Base-by-base conservation (phyloP, 2,797 vertebrate genomes). In the Anas bahamensis region DNA sequence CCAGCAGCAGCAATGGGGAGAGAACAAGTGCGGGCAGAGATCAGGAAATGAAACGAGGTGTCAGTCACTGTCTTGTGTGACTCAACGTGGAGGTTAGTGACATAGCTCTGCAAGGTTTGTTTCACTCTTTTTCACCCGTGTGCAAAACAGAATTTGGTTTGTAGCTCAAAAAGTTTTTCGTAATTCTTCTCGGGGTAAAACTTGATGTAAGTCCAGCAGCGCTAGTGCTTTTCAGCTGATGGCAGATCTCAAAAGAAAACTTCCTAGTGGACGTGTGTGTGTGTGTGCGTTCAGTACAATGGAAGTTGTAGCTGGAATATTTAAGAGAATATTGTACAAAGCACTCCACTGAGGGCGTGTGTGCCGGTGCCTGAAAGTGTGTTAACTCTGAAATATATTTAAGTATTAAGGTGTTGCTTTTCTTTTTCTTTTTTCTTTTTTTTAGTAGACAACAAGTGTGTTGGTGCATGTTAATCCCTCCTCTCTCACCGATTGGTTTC, bases 221-320 rank as follows among this genome's bases (percentile, higher is more conserved):
- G 8, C 29, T 28, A 3, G 18, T 56, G 77, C 63, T 76, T 69
- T 59, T 75, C 69, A 86, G 26, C 23, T 59, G 16, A 31, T 50
- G 29, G 41, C 71, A 80, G 28, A 68, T 71, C 57, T 76, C 73
- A 48, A 0, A 42, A 57, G 64, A 23, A 76, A 16, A 5, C 55
- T 60, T 76, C 63, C 46, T 23, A 17, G 29, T 26, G 26, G 33
- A 8, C 0, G 9, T 13, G 15, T 13, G 1, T 23, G 1, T 23
- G 1, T 57, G 16, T 35, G 53, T 21, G 64, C 28, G 9, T 53
- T 81, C 52, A 70, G 1, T 64, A 52, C 21, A 4, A 10, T 37
- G 14, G n/a, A 79, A 23, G 6, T 68, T 75, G 39, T 48, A 48
- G 55, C 7, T 31, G 61, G 61, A 64, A 39, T 42, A 42, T 31